Conservation (phyloP, 2,113 vertebrate species). For the Bombycilla garrulus region DNA sequence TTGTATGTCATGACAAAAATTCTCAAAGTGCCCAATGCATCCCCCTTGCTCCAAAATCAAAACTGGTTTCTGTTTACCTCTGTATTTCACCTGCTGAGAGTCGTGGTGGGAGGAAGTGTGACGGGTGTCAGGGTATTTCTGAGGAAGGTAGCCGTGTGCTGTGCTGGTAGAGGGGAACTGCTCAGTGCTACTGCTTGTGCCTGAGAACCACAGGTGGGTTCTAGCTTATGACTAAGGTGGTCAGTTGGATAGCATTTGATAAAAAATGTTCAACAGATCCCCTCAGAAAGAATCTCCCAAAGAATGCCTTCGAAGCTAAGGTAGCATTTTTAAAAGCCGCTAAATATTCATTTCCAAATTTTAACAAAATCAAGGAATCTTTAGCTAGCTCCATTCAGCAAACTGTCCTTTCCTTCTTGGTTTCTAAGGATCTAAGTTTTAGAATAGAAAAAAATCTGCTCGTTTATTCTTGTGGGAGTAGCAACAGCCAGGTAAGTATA, state of each 20-base stretch:
- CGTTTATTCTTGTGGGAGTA: slow-evolving; percentile 54
- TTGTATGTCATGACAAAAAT: neutral
- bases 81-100: neutral
- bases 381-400: neutral
- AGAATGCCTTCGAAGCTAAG: neutral
- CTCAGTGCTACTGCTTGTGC: neutral
- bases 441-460: neutral
- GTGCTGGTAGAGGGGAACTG: neutral
- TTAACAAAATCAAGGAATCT: neutral
- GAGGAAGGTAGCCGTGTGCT: neutral
- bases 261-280: neutral
- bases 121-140: neutral
- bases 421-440: neutral
- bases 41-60: neutral
- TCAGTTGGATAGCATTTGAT: neutral
- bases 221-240: neutral
- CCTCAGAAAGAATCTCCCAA: neutral
- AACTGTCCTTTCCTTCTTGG: neutral
- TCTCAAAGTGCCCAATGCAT: neutral
- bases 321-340: neutral
- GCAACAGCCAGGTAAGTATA: slow-evolving; percentile 65
- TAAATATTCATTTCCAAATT: neutral
- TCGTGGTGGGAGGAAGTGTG: neutral
- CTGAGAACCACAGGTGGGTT: neutral
- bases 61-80: neutral